Evolutionary conservation across 2,797 vertebrate genomes (phyloP), one percentile per base, ranked within the genome.

Genomic region (Carapus acus): DNA sequence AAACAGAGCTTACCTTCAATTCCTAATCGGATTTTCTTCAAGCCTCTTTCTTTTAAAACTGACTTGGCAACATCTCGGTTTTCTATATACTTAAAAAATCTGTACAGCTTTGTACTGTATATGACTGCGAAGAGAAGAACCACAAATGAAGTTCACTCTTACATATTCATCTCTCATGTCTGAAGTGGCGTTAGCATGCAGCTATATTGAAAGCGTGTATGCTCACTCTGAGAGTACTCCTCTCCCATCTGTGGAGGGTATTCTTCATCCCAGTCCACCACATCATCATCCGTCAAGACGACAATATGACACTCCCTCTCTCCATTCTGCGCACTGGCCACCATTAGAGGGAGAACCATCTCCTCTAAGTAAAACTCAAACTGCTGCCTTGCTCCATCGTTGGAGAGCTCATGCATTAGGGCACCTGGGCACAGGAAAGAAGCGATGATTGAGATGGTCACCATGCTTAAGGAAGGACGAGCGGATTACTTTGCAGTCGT

Each of bases 31-130:
- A 99, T 99, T 86, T 99, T 99, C 89, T 99, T 99, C 62, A 99
- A 87, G 61, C 96, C 96, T 58, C 96, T 81, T 50, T 99, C 96
- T 82, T 98, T 99, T 80, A 99, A 87, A 71, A 99, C 96, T 0
- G 93, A 96, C 81, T 99, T 99, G 85, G 95, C 96, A 69, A 99
- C 96, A 44, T 98, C 96, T 87, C 96, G 82, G 47, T 99, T 98
- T 84, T 98, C 96, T 49, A 99, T 99, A 70, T 98, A 99, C 81
- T 98, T 99, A 88, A 99, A 99, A 89, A 99, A 99, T 74, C 96
- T 88, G 74, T 99, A 99, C 64, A 99, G 87, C 86, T 99, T 99
- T 16, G 96, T 99, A 85, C 95, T 98, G 91, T 99, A 98, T 83
- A 98, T 99, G 79, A 99, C 96, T 99, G 80, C 19, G 77, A 79